Conservation (phyloP, 1,140 invertebrate genomes). For the Penaeus vannamei region DNA sequence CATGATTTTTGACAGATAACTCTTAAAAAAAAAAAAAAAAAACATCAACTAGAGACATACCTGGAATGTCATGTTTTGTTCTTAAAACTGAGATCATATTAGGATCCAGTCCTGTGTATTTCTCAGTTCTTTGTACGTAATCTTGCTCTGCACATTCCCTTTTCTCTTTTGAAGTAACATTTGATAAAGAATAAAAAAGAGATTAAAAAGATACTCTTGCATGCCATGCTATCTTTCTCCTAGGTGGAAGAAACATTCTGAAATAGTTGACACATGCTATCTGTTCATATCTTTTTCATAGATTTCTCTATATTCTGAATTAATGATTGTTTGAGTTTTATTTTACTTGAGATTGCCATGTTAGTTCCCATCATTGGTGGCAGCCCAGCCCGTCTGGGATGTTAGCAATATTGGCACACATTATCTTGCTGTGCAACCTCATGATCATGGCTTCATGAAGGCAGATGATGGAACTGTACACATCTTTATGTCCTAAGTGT, state of each 20-base stretch:
- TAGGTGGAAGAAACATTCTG: slow-evolving; percentile 50
- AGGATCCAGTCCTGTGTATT: no score
- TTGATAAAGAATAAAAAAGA: no score
- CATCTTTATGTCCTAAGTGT: slow-evolving; percentile 63
- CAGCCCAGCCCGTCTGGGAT: slow-evolving; percentile 42
- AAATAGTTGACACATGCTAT: slow-evolving; percentile 51
- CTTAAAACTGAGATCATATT: no score
- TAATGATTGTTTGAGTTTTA: slow-evolving; percentile 54
- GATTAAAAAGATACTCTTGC: slow-evolving; percentile 19
- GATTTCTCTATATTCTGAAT: slow-evolving; percentile 52
- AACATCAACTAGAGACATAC: no score
- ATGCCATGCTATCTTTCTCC: slow-evolving; percentile 47
- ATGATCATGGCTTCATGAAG: slow-evolving; percentile 60
- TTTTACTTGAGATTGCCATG: slow-evolving; percentile 59
- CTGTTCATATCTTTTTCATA: slow-evolving; percentile 45
- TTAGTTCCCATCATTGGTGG: slow-evolving; percentile 38
- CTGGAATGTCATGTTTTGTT: no score
- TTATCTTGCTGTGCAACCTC: slow-evolving; percentile 51
- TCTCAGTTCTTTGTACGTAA: no score
- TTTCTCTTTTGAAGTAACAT: no score
- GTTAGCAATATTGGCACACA: slow-evolving; percentile 56
- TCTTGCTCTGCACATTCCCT: no score
- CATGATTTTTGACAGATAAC: no score
- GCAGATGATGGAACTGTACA: slow-evolving; percentile 61
- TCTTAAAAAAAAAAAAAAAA: no score